phyloP scores from a whole-genome alignment of 2,113 vertebrate species.

The Callopanchax toddi region DNA sequence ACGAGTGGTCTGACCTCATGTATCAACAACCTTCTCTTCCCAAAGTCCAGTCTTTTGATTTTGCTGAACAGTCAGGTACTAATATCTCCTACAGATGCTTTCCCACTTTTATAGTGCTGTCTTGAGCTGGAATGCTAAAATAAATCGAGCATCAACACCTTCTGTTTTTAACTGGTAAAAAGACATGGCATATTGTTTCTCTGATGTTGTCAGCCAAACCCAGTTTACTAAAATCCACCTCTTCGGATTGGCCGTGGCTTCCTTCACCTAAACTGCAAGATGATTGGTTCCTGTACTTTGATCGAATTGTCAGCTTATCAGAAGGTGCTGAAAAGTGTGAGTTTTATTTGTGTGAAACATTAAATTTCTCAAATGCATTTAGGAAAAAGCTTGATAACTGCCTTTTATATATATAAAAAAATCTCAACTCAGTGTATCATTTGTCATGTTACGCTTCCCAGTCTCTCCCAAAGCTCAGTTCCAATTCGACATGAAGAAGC shows the following conservation, averaged over 20 bases:
- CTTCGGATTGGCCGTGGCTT: constrained; percentile 45
- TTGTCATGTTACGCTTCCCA: constrained; percentile 13
- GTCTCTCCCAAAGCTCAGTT: constrained; percentile 27
- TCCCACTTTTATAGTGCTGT: no score
- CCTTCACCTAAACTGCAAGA: constrained; percentile 38
- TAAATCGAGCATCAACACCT: no score
- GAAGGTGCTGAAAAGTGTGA: constrained; percentile 53
- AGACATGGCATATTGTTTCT: constrained; percentile 18
- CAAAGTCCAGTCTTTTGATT: constrained; percentile 38
- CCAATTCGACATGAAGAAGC: constrained; percentile 38
- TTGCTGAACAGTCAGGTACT: constrained; percentile 57
- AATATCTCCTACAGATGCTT: not conserved
- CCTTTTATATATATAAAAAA: no score
- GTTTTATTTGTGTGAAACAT: constrained; percentile 35
- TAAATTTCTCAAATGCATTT: not conserved
- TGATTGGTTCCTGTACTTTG: constrained; percentile 72
- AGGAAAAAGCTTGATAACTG: no score
- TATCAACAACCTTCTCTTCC: constrained; percentile 46
- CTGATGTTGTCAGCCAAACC: constrained; percentile 54
- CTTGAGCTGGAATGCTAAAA: not conserved
- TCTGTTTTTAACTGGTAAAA: no score
- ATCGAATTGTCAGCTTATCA: constrained; percentile 24
- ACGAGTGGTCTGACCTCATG: constrained; percentile 56
- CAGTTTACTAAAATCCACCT: constrained; percentile 34
- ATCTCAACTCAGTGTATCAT: not conserved